These are phyloP conservation scores for Litocranius walleri DNA, from an alignment of 2,113 vertebrate genomes.

Conservation along the genomic window DNA sequence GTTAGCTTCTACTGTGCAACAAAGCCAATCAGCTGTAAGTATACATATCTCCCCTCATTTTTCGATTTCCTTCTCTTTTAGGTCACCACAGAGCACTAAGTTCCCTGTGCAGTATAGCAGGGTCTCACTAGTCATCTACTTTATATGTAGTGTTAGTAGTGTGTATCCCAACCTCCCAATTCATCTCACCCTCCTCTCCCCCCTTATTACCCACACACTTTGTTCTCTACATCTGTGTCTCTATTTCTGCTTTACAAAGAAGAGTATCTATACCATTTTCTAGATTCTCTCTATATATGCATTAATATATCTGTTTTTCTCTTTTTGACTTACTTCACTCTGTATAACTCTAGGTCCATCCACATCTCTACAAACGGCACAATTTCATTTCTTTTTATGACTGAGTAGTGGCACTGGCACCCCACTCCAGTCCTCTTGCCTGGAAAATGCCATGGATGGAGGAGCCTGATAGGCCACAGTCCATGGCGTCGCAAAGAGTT, in stretches of 20 bases:
- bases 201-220: background rate
- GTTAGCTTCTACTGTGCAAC: background rate
- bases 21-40: background rate
- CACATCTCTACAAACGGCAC: background rate
- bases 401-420: background rate
- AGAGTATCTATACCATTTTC: background rate
- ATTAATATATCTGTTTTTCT: background rate
- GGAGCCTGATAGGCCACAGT: too few species aligned
- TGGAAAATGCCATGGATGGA: too few species aligned
- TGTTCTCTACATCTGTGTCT: background rate
- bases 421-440: too few species aligned
- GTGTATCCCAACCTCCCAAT: background rate
- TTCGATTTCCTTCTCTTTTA: background rate
- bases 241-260: background rate
- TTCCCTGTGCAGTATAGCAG: background rate
- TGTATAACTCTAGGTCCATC: background rate
- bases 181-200: background rate
- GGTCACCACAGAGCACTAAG: background rate
- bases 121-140: background rate
- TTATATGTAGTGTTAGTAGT: background rate
- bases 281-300: background rate
- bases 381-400: background rate
- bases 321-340: background rate
- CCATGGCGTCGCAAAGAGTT: too few species aligned
- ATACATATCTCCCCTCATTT: background rate